These are phyloP conservation scores for Phenganax stokvisi DNA, from an alignment of 92 coral and sea anemone species.

Conservation along the genomic window DNA sequence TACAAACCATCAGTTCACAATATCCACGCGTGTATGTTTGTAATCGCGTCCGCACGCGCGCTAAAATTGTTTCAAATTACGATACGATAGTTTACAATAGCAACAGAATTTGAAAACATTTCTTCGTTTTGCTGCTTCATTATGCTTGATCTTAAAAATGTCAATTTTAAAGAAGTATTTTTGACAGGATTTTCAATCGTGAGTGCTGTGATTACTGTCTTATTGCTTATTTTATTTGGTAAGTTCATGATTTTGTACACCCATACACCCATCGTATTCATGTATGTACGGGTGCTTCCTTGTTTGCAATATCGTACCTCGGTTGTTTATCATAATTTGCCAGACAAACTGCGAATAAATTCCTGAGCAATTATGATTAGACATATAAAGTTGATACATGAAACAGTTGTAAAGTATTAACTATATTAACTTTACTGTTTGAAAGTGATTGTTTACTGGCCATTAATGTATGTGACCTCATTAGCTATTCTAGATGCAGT, in stretches of 20 bases:
- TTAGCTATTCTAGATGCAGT: too few species aligned
- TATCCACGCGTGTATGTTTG: constrained; percentile 36
- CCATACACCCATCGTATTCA: too few species aligned
- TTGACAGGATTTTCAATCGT: constrained; percentile 56
- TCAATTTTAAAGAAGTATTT: constrained; percentile 49
- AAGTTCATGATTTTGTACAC: constrained; percentile 30
- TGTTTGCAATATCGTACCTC: too few species aligned
- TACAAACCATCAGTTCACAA: background rate
- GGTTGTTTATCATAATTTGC: too few species aligned
- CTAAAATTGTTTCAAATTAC: constrained; percentile 43
- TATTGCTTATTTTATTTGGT: constrained; percentile 74
- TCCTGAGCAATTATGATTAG: too few species aligned
- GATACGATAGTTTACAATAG: constrained; percentile 3
- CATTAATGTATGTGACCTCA: too few species aligned
- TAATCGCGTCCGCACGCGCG: constrained; percentile 54
- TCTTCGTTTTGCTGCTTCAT: background rate
- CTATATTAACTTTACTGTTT: too few species aligned
- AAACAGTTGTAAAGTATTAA: too few species aligned
- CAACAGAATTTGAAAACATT: constrained; percentile 21
- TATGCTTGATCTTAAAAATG: constrained; percentile 33
- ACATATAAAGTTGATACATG: too few species aligned
- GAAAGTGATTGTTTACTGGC: too few species aligned
- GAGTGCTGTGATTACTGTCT: constrained; percentile 60
- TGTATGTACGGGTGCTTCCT: too few species aligned
- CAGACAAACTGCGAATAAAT: too few species aligned